These are phyloP conservation scores for Zaprionus nigranus DNA, from an alignment of 1,140 invertebrate genomes.

Conservation along the genomic window DNA sequence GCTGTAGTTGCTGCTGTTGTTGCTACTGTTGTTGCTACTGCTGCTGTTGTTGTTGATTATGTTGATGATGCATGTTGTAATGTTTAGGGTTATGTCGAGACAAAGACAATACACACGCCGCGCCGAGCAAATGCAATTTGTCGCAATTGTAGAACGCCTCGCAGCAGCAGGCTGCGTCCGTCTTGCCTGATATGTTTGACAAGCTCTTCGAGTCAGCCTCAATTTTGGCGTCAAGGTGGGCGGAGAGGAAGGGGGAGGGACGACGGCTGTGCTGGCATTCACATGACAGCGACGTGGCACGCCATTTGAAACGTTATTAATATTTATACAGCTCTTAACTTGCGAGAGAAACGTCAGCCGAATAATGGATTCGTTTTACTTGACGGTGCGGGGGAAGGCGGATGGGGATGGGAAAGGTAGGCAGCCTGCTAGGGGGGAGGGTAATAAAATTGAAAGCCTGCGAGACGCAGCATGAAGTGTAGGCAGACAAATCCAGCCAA, in stretches of 20 bases:
- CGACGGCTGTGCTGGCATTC: not conserved
- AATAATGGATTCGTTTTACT: constrained; percentile 69
- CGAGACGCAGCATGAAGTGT: not conserved
- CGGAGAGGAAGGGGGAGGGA: not conserved
- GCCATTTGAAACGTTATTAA: constrained; percentile 75
- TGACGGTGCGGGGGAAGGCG: not conserved
- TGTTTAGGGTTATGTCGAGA: constrained; percentile 70
- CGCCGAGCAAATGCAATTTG: constrained; percentile 74
- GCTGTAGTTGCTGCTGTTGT: not conserved
- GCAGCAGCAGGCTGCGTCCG: constrained; percentile 2
- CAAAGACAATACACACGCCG: constrained; percentile 42
- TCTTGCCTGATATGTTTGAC: constrained; percentile 73
- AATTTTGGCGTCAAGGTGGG: constrained; percentile 8
- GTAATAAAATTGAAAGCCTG: not conserved
- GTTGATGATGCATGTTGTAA: constrained; percentile 81
- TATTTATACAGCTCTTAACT: constrained; percentile 70
- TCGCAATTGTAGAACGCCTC: constrained; percentile 70
- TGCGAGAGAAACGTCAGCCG: constrained; percentile 28
- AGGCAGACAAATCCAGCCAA: not conserved
- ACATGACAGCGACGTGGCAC: constrained; percentile 27
- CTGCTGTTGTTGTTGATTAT: constrained; percentile 70
- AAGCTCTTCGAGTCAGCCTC: constrained; percentile 35
- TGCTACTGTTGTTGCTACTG: constrained; percentile 34
- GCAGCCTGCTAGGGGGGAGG: not conserved
- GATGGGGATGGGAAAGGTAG: not conserved